Evolutionary conservation across 2,888 invertebrate species (phyloP).

Genomic region (Nemotelus pantherinus): DNA sequence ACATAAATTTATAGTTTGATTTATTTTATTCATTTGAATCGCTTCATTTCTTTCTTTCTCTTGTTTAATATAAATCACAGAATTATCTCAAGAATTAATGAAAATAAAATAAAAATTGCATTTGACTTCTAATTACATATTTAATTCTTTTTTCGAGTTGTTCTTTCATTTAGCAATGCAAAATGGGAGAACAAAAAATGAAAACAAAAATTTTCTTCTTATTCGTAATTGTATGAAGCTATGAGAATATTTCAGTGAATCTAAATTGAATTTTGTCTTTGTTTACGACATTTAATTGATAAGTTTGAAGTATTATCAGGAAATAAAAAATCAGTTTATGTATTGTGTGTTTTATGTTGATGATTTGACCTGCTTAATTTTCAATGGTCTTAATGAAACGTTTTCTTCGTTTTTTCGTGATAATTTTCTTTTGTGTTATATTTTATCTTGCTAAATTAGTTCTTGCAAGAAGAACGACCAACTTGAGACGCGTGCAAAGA

Average conservation of each 20-base stretch:
- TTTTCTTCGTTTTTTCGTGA: slow-evolving; percentile 33
- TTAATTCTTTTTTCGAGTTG: background rate
- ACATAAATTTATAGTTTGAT: slow-evolving; percentile 33
- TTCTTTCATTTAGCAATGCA: background rate
- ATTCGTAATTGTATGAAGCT: background rate
- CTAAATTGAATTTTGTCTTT: no score
- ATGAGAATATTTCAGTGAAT: no score
- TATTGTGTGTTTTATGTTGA: slow-evolving; percentile 44
- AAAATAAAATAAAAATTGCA: slow-evolving; percentile 41
- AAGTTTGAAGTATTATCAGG: no score
- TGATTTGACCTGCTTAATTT: background rate
- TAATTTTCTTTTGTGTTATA: slow-evolving; percentile 31
- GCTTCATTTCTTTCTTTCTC: slow-evolving; percentile 6
- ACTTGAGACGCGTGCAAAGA: slow-evolving; percentile 28
- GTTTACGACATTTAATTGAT: no score
- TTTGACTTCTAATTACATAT: slow-evolving; percentile 32
- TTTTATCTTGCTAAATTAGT: slow-evolving; percentile 44
- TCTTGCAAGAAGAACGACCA: slow-evolving; percentile 44
- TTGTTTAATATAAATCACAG: slow-evolving; percentile 41
- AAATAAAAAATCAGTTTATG: slow-evolving; percentile 35
- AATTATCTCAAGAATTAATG: slow-evolving; percentile 34
- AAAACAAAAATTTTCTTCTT: slow-evolving; percentile 9
- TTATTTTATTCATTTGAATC: slow-evolving; percentile 31
- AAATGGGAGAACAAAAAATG: background rate
- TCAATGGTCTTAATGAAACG: background rate